Evolutionary conservation across 92 coral and sea anemone genomes (phyloP), one percentile per base, ranked within the genome.

Genomic region (Phymanthus crucifer): DNA sequence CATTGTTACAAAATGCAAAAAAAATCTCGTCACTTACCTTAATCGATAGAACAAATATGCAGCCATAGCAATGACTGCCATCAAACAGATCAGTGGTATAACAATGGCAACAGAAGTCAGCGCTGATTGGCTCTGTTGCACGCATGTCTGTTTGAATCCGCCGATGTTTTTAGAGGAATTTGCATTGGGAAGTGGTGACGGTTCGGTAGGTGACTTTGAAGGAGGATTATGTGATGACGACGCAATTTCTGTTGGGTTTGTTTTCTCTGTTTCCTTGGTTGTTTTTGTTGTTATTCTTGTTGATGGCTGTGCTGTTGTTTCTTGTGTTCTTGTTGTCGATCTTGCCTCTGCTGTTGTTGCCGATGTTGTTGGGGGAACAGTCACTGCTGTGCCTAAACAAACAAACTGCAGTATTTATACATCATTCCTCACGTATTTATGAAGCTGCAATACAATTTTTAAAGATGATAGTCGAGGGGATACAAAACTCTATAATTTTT

Each of bases 41-140:
- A 54, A 54, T 8, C 64, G 64, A 3, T 21, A 54, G 64, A 54
- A 54, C 64, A 54, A 24, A 54, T 54, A 54, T 54, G 14, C 64
- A 21, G 68, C 57, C 21, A 77, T 24, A 32, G 21, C 73, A 32
- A 77, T 70, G 27, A 77, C 72, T 32, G 68, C 54, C 4, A 40
- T 50, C 24, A 64, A 2, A 29, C 81, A 77, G 36, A 40, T 70
- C 57, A 77, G 72, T 50, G 81, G 73, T 61, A 77, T 64, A 40
- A 40, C 81, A 38, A 77, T 77, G n/a, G 48, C 71, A 18, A 77
- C 33, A 18, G 54, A 19, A 24, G 67, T 74, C 1, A 34, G 32
- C 34, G 47, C 40, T 61, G 68, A 13, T 29, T 61, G 68, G 68
- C 36, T 61, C 34, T 61, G 33, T 27, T 61, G 68, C 4, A 61